Conservation (phyloP, 2,113 vertebrate genomes). For the Cariama cristata region DNA sequence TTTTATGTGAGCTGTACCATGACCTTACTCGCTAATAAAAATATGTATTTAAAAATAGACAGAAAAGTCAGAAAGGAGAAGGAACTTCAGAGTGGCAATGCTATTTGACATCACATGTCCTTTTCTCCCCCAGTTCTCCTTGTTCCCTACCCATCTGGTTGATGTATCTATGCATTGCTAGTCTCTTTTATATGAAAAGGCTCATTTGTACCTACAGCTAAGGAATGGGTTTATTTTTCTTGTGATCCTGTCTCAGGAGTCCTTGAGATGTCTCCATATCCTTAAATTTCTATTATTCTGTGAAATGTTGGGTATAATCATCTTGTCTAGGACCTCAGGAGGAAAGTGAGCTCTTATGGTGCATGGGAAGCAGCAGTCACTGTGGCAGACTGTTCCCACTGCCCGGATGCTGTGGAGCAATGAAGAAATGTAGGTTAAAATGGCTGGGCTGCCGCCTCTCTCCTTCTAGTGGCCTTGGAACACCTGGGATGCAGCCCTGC, state of each 20-base stretch:
- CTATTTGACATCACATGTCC: not conserved
- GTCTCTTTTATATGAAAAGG: not conserved
- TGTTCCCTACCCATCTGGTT: not conserved
- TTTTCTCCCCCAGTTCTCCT: not conserved
- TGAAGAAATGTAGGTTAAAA: not conserved
- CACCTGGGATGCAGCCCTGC: not conserved
- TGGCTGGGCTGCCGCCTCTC: not conserved
- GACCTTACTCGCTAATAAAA: constrained; percentile 39
- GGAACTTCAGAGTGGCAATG: not conserved
- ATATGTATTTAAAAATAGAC: constrained; percentile 41
- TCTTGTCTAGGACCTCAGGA: not conserved
- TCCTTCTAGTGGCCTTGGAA: constrained; percentile 1
- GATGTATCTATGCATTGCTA: not conserved
- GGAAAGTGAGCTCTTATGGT: not conserved
- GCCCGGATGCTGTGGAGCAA: not conserved
- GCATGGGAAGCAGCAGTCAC: accelerated
- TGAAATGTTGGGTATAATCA: not conserved
- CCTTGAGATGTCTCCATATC: not conserved
- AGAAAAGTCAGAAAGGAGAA: not conserved
- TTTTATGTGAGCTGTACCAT: not conserved
- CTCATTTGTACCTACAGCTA: not conserved
- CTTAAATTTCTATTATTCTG: not conserved
- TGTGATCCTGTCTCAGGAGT: not conserved
- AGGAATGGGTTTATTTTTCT: not conserved
- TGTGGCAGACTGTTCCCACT: not conserved